Base-by-base conservation (phyloP, 2,797 vertebrate species). In the Mareca penelope region DNA sequence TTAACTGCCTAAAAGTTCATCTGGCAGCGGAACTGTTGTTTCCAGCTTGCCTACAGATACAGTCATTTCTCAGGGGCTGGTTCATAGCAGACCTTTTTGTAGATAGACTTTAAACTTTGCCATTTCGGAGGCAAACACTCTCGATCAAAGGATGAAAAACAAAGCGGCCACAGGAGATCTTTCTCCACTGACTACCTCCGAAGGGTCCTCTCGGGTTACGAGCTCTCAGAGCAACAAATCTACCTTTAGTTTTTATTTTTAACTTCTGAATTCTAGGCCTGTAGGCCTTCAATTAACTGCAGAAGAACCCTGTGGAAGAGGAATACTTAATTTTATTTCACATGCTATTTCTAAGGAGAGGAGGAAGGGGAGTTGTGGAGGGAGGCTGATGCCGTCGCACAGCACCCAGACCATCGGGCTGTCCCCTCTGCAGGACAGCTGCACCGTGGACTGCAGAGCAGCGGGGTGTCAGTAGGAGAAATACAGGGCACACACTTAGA, bases 11-110 rank as follows among this genome's bases (percentile, higher is more conserved):
- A 72, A 68, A 95, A 90, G 93, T 92, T 85, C 90, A 86, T 84
- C 85, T 96, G 95, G 93, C 96, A 96, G 71, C 5, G 1, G 88
- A 93, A 96, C 85, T 91, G 67, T 94, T 93, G 70, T 93, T 95
- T 97, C 85, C 94, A 96, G 50, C 94, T 91, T 94, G 85, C 85
- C 91, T 81, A 63, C 77, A 91, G 89, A 92, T 57, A 73, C 37
- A 77, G 75, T 53, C 19, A 10, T 76, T 94, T 95, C 83, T 88
- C 70, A 69, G 75, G 85, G 71, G 33, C 75, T 90, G 71, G 77
- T 63, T 88, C 80, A 84, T 46, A 85, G 94, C 85, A 84, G 75
- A 79, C 0, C 3, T 78, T 75, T 89, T 88, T 95, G 88, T 88
- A 71, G 85, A 72, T 23, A 35, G 57, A 53, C 85, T 96, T 93